Conservation (phyloP, 2,113 vertebrate species). For the Hemicordylus capensis region DNA sequence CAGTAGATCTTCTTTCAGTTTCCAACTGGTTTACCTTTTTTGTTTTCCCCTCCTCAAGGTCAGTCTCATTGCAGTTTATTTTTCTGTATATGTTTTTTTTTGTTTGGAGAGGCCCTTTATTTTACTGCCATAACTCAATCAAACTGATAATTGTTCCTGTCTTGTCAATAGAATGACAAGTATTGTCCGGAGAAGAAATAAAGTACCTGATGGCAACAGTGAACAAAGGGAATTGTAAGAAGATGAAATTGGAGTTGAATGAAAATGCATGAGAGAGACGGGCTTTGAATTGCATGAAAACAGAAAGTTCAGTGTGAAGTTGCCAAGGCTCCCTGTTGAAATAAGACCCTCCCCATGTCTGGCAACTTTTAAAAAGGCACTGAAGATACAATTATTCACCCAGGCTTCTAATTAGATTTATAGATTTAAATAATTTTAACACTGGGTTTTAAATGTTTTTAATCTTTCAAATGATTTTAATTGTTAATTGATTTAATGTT, state of each 20-base stretch:
- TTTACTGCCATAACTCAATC: background rate
- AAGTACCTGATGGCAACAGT: no score
- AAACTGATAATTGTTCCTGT: background rate
- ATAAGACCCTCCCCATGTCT: no score
- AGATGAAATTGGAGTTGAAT: background rate
- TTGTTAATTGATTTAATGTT: no score
- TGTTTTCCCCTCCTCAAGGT: background rate
- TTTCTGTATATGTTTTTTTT: background rate
- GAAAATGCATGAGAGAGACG: background rate
- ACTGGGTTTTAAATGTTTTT: no score
- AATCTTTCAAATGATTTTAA: no score
- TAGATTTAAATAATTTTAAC: no score
- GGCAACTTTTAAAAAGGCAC: no score
- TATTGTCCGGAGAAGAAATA: background rate
- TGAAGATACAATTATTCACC: no score
- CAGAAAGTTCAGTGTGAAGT: background rate
- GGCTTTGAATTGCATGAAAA: background rate
- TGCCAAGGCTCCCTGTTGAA: no score
- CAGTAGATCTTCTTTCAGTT: background rate
- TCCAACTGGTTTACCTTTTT: background rate
- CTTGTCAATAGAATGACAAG: conserved; percentile 12
- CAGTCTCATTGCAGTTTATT: background rate
- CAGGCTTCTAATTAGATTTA: no score
- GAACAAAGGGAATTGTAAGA: no score
- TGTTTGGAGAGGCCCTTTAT: background rate